phyloP scores from a whole-genome alignment of 1,140 invertebrate species.

The Sitobion miscanthi region DNA sequence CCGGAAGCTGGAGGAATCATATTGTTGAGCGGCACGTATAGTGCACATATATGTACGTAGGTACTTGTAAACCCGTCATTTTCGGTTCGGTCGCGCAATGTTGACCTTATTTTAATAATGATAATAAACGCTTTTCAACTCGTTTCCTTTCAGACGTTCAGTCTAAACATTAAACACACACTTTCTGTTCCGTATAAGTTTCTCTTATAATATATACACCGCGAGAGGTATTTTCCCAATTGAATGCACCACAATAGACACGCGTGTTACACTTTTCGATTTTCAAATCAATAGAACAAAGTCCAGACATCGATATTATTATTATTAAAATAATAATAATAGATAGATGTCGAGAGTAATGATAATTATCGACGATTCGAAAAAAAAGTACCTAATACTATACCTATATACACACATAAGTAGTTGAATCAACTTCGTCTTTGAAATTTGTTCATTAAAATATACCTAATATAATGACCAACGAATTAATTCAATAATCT shows the following conservation, averaged over 20 bases:
- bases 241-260: conserved; percentile 29
- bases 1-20: neutral
- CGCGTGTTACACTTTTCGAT: conserved; percentile 42
- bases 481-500: neutral
- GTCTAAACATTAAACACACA: neutral
- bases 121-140: conserved; percentile 39
- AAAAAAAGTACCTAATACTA: neutral
- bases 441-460: neutral
- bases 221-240: conserved; percentile 18
- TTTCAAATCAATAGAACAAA: conserved; percentile 43
- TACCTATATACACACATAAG: neutral
- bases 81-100: neutral
- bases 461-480: neutral
- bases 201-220: conserved; percentile 19
- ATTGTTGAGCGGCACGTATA: conserved; percentile 40
- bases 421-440: neutral
- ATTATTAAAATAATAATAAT: neutral
- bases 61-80: neutral
- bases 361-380: neutral
- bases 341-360: no score
- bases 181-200: conserved; percentile 13
- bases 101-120: conserved; percentile 44
- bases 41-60: neutral
- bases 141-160: neutral
- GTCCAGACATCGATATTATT: conserved; percentile 7